phyloP scores from a whole-genome alignment of 2,888 invertebrate species.

The Cosmia trapezina region DNA sequence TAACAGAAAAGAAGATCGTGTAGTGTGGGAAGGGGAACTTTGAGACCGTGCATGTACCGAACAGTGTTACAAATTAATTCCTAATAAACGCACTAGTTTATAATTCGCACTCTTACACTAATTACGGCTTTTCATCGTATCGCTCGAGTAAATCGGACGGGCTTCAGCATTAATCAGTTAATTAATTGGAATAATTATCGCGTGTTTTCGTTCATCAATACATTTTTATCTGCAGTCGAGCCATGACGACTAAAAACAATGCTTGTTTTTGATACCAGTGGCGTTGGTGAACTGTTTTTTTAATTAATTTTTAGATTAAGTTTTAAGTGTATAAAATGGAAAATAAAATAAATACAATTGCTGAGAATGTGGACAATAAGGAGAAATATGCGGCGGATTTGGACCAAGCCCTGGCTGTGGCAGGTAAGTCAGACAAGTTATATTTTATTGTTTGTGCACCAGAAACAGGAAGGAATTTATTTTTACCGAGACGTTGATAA shows the following conservation, averaged over 20 bases:
- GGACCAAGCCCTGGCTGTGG: slow-evolving; percentile 79
- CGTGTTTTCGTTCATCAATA: slow-evolving; percentile 54
- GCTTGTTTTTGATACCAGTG: slow-evolving; percentile 76
- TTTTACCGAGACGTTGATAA: neutral
- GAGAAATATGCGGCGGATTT: slow-evolving; percentile 75
- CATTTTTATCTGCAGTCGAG: slow-evolving; percentile 55
- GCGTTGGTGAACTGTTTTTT: slow-evolving; percentile 16
- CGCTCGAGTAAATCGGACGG: slow-evolving; percentile 54
- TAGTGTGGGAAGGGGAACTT: neutral
- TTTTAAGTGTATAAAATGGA: slow-evolving; percentile 62
- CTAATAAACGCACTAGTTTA: slow-evolving; percentile 56
- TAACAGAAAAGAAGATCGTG: neutral
- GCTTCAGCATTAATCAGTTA: slow-evolving; percentile 33
- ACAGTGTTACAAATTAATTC: slow-evolving; percentile 47
- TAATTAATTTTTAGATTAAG: slow-evolving; percentile 16
- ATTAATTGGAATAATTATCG: slow-evolving; percentile 37
- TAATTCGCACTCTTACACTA: slow-evolving; percentile 32
- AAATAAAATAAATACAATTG: slow-evolving; percentile 71
- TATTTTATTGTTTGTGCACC: neutral
- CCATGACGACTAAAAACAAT: slow-evolving; percentile 43
- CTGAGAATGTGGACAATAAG: slow-evolving; percentile 68
- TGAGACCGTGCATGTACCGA: neutral
- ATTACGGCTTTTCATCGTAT: slow-evolving; percentile 39
- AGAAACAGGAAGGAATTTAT: neutral
- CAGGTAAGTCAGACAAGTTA: slow-evolving; percentile 60